A percentile compares a stretch with the other conserved stretches of the same genome.
These are phyloP conservation scores for Troides oblongomaculatus DNA, from an alignment of 2,888 invertebrate species.

Conservation along the genomic window DNA sequence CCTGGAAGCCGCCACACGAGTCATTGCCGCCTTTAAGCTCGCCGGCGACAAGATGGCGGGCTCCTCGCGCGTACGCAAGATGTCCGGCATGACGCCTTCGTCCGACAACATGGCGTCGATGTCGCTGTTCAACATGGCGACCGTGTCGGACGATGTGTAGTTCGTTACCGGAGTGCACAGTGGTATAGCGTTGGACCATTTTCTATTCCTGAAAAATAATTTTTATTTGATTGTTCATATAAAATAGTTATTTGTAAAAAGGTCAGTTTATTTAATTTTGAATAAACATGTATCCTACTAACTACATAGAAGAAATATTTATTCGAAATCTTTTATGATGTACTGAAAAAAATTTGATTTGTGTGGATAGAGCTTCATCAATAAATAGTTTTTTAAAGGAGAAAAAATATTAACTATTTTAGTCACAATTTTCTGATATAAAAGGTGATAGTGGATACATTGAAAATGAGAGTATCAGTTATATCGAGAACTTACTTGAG, in stretches of 20 bases:
- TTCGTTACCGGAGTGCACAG: slow-evolving; percentile 81
- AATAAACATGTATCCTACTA: too few relatives aligned
- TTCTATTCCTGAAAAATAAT: slow-evolving; percentile 82
- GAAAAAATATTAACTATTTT: too few relatives aligned
- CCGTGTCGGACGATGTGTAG: slow-evolving; percentile 61
- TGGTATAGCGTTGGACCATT: slow-evolving; percentile 93
- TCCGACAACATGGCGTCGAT: slow-evolving; percentile 74
- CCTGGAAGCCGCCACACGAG: slow-evolving; percentile 61
- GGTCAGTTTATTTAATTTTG: too few relatives aligned
- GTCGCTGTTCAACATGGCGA: slow-evolving; percentile 68
- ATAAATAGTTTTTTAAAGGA: too few relatives aligned
- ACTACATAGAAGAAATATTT: too few relatives aligned
- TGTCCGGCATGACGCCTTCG: slow-evolving; percentile 52
- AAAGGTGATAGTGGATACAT: too few relatives aligned
- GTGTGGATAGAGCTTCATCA: too few relatives aligned
- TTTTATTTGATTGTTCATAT: neutral
- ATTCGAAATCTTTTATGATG: too few relatives aligned
- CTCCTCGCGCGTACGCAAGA: slow-evolving; percentile 63
- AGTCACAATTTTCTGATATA: too few relatives aligned
- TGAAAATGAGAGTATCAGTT: too few relatives aligned
- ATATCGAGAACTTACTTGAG: slow-evolving; percentile 62
- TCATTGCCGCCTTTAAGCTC: slow-evolving; percentile 69
- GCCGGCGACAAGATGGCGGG: slow-evolving; percentile 71
- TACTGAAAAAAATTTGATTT: too few relatives aligned
- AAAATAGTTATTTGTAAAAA: too few relatives aligned